Percentiles rank a stretch among this genome's conserved stretches.
Evolutionary conservation across 2,888 invertebrate species (phyloP).

Genomic region (Lamellibrachia satsuma): DNA sequence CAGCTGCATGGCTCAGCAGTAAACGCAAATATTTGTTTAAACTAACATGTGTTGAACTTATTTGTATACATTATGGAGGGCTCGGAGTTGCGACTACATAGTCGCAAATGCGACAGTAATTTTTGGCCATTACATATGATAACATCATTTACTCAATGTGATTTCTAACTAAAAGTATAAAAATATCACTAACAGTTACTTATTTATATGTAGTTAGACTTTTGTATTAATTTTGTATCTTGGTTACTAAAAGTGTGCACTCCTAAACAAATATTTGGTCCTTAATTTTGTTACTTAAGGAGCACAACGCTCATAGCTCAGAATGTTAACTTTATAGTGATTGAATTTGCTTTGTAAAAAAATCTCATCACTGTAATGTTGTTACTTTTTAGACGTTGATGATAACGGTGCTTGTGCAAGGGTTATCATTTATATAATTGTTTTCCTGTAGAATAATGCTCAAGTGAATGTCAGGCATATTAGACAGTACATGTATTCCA

Average conservation of each 20-base stretch:
- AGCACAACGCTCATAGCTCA: too few species aligned
- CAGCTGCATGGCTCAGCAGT: not conserved
- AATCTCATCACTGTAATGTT: constrained; percentile 38
- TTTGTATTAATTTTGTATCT: too few species aligned
- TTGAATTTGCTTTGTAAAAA: constrained; percentile 35
- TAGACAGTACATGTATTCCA: not conserved
- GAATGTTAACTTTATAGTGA: not conserved
- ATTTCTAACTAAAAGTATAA: too few species aligned
- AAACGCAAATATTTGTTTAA: not conserved
- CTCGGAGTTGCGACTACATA: not conserved
- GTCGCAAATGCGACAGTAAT: too few species aligned
- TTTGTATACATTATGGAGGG: not conserved
- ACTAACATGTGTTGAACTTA: not conserved
- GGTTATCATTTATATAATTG: not conserved
- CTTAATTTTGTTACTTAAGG: too few species aligned
- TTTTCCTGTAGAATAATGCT: not conserved
- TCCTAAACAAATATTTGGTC: too few species aligned
- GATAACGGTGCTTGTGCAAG: not conserved
- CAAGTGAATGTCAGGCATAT: not conserved
- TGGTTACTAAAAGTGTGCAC: too few species aligned
- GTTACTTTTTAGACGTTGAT: constrained; percentile 8
- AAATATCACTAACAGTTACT: too few species aligned
- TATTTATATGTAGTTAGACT: too few species aligned
- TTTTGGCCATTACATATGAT: too few species aligned
- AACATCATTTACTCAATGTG: too few species aligned